Conservation (phyloP, 2,797 vertebrate species). For the Catamblyrhynchus diadema region DNA sequence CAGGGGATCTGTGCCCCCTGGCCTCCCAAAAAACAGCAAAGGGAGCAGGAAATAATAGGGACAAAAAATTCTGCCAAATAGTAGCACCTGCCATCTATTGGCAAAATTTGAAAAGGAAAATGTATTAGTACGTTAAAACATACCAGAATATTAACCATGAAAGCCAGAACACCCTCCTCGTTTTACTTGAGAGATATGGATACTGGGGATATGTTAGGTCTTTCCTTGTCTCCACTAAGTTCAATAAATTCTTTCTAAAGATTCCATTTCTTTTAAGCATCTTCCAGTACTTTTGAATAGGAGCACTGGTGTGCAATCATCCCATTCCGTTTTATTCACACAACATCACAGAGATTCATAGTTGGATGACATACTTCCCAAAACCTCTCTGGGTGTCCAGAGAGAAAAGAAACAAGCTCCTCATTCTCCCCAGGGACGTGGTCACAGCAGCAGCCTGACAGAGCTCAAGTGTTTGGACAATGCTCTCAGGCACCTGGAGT, state of each 20-base stretch:
- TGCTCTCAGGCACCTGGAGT: not conserved
- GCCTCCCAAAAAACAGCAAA: not conserved
- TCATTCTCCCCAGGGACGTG: not conserved
- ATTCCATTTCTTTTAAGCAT: not conserved
- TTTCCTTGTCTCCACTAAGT: not conserved
- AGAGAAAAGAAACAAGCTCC: not conserved
- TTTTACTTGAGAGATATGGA: not conserved
- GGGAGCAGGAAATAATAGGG: not conserved
- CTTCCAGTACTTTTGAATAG: not conserved
- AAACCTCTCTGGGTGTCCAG: not conserved
- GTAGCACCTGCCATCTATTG: not conserved
- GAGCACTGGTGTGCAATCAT: not conserved
- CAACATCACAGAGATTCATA: not conserved
- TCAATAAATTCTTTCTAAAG: not conserved
- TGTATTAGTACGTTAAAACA: not conserved
- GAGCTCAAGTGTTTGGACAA: not conserved
- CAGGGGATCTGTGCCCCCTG: not conserved
- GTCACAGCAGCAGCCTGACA: not conserved
- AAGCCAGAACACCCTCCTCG: not conserved
- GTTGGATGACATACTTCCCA: not conserved
- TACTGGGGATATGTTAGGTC: not conserved
- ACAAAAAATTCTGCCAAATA: not conserved
- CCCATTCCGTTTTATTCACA: not conserved
- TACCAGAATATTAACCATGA: not conserved
- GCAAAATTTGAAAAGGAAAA: not conserved